phyloP scores from a whole-genome alignment of 2,113 vertebrate species.

The Chelonoidis abingdonii region DNA sequence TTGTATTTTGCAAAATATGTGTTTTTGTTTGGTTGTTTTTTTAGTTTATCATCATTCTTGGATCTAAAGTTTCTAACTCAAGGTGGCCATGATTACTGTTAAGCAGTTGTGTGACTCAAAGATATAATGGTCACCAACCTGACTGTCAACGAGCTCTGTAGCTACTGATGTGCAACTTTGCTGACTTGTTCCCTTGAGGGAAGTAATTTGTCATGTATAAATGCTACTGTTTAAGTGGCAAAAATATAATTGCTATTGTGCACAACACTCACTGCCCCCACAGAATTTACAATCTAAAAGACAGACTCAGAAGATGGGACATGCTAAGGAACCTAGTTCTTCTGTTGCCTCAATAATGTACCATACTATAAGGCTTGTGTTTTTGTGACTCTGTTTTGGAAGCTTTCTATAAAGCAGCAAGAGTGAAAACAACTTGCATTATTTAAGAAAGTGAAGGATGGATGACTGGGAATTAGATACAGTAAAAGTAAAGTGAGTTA shows the following conservation, averaged over 20 bases:
- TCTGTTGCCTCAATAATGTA: neutral
- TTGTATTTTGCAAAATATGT: neutral
- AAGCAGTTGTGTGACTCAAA: neutral
- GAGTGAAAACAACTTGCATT: neutral
- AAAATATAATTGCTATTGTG: neutral
- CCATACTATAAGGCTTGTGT: neutral
- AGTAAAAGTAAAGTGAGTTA: neutral
- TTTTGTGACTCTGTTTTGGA: neutral
- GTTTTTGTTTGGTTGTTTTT: neutral
- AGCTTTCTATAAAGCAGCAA: neutral
- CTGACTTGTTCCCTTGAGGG: neutral
- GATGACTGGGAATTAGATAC: neutral
- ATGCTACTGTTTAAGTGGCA: neutral
- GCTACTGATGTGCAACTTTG: fast-evolving
- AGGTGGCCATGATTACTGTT: neutral
- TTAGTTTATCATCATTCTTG: neutral
- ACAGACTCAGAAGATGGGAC: neutral
- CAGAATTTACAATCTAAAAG: neutral
- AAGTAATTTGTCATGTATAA: neutral
- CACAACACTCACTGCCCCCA: neutral
- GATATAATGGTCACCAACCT: neutral
- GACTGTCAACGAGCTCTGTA: slow-evolving; percentile 23
- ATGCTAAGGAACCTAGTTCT: neutral
- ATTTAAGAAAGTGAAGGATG: neutral
- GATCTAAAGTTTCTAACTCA: neutral